These are phyloP conservation scores for Clarias macrocephalus DNA, from an alignment of 2,113 vertebrate species.

Conservation along the genomic window DNA sequence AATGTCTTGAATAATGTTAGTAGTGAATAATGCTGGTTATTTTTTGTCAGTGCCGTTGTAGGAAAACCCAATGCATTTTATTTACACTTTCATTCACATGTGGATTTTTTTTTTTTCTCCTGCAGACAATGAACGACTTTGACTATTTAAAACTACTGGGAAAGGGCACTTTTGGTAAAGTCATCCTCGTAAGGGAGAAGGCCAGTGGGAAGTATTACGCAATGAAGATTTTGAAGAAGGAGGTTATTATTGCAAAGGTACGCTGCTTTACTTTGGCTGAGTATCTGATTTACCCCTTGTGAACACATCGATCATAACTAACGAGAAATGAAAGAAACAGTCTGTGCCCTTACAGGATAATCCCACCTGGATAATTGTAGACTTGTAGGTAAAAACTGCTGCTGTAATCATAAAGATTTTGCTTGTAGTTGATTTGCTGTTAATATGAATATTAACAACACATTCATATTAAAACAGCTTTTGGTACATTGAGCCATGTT, in stretches of 20 bases:
- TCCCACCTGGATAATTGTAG: background rate
- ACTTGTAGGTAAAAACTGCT: background rate
- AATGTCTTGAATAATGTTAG: background rate
- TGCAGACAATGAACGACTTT: conserved; percentile 97
- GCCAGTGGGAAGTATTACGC: conserved; percentile 98
- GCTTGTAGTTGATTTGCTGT: too few relatives aligned
- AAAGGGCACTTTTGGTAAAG: conserved; percentile 98
- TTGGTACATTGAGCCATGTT: background rate
- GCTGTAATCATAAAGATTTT: background rate
- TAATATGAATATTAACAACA: background rate
- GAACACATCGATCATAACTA: background rate
- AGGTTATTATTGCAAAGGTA: conserved; percentile 99
- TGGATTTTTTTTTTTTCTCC: background rate
- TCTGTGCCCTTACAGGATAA: background rate
- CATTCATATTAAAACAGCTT: background rate
- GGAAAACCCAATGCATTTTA: background rate
- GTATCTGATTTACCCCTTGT: background rate
- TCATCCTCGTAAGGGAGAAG: conserved; percentile 96
- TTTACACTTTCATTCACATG: background rate
- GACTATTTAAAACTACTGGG: conserved; percentile 98
- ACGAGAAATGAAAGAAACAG: background rate
- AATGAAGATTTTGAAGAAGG: conserved; percentile 99
- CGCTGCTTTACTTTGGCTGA: conserved; percentile 7
- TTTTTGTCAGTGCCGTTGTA: background rate
- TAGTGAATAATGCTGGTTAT: background rate